These are phyloP conservation scores for Cacatua alba DNA, from an alignment of 2,113 vertebrate genomes.

Conservation along the genomic window DNA sequence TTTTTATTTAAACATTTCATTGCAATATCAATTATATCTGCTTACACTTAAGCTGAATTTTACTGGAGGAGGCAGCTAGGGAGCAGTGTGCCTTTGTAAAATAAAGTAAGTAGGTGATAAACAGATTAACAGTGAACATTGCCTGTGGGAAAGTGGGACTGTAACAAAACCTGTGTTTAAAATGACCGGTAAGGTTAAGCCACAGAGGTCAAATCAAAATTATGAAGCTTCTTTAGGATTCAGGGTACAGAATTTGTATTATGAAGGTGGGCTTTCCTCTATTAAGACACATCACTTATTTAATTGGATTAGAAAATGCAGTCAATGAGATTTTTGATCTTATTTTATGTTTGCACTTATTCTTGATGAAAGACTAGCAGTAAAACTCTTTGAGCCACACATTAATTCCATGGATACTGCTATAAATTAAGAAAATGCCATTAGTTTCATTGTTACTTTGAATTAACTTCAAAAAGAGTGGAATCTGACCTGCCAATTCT, in stretches of 20 bases:
- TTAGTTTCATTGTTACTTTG: not conserved
- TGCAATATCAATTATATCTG: not conserved
- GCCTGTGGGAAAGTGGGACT: not conserved
- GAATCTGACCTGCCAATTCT: not conserved
- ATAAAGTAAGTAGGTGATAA: not conserved
- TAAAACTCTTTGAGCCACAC: not conserved
- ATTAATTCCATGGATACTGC: not conserved
- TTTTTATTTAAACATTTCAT: not conserved
- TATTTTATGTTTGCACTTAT: not conserved
- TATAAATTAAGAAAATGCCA: not conserved
- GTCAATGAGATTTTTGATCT: not conserved
- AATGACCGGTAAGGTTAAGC: not conserved
- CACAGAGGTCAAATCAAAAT: not conserved
- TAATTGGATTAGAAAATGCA: not conserved
- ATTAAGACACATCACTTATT: not conserved
- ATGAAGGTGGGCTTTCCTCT: not conserved
- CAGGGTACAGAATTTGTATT: not conserved
- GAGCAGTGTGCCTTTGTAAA: not conserved
- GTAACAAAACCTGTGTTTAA: not conserved
- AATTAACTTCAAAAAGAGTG: not conserved
- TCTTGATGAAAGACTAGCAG: not conserved
- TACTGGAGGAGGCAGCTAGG: not conserved
- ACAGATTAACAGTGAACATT: not conserved
- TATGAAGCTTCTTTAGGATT: not conserved
- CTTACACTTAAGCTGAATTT: not conserved